A percentile compares a stretch with the other conserved stretches of the same genome.
Evolutionary conservation across 2,797 vertebrate species (phyloP).

Genomic region (Melanotaenia trifasciata): DNA sequence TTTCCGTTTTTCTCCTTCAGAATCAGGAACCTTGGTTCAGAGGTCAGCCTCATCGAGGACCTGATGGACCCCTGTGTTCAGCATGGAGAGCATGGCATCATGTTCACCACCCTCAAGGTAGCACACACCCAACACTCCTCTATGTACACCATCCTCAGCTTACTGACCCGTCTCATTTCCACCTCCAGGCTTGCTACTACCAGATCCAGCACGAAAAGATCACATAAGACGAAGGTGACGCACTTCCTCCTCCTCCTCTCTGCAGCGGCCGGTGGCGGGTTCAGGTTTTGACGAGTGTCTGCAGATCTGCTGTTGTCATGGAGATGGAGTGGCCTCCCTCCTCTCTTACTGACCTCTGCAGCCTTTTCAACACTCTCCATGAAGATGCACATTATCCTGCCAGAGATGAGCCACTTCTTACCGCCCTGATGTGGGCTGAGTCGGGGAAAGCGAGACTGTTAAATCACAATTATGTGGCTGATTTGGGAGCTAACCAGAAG

Average conservation of each 20-base stretch:
- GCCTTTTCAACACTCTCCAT: neutral
- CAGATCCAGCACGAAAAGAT: constrained; percentile 99
- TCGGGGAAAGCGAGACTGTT: neutral
- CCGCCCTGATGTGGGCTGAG: constrained; percentile 11
- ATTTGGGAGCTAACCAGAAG: neutral
- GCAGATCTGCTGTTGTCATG: constrained; percentile 45
- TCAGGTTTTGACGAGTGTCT: neutral
- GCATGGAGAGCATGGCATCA: constrained; percentile 97
- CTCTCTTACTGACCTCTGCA: neutral
- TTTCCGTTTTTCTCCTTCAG: constrained; percentile 67
- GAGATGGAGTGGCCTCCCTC: constrained; percentile 9
- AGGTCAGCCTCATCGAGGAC: constrained; percentile 97
- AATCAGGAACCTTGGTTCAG: constrained; percentile 97
- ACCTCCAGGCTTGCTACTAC: constrained; percentile 95
- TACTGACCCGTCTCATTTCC: neutral
- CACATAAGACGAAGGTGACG: constrained; percentile 78
- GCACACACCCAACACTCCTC: neutral
- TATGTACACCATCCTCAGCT: neutral
- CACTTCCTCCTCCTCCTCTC: neutral
- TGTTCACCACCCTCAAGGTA: constrained; percentile 99
- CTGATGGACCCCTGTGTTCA: constrained; percentile 98
- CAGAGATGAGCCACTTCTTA: constrained; percentile 29
- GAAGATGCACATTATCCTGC: constrained; percentile 25
- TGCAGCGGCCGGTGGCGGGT: neutral
- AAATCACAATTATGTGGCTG: neutral